Base-by-base conservation (phyloP, 2,888 invertebrate species). In the Catotricha subobsoleta region DNA sequence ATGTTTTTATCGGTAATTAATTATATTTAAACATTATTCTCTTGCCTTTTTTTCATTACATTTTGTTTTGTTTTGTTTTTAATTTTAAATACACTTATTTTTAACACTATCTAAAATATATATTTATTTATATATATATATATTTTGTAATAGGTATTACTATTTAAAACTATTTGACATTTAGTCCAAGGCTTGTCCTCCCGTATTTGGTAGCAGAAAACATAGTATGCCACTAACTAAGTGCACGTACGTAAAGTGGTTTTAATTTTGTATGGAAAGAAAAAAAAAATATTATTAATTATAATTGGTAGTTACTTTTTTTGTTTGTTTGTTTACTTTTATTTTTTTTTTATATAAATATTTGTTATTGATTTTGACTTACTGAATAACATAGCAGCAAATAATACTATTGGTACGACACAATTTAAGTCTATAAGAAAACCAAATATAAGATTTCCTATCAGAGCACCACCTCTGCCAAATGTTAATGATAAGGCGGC, bases 391-490 rank as follows among this genome's bases (percentile, higher is more conserved):
- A 81, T 74, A 53, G 72, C 68, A 49, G 79, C 69, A 61, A 82
- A 81, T 43, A 81, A 58, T 33, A 76, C 69, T 43, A 83, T 76
- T 20, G 82, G 81, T 47, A 83, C 64, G 43, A 75, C 72, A 55
- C 82, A 82, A 58, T 80, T 79, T 52, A 80, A 67, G 65, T 82
- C 82, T 50, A 82, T 80, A 48, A 82, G 68, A 61, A 79, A 80
- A 44, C 82, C 81, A 55, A 82, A 81, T 35, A 80, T 62, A 48
- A 82, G 62, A 63, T 81, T 81, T 46, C 81, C 82, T 40, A 80
- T 59, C 42, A 82, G 65, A 47, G 80, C 81, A 38, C 82, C 82
- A 47, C 78, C 71, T 66, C 82, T 69, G 42, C 82, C 82, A 58
- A 79, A 79, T 13, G 81, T 81, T 46, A 81, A 67, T 10, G 81